Evolutionary conservation across 2,888 invertebrate genomes (phyloP).

Genomic region (Drosophila kanekoi): DNA sequence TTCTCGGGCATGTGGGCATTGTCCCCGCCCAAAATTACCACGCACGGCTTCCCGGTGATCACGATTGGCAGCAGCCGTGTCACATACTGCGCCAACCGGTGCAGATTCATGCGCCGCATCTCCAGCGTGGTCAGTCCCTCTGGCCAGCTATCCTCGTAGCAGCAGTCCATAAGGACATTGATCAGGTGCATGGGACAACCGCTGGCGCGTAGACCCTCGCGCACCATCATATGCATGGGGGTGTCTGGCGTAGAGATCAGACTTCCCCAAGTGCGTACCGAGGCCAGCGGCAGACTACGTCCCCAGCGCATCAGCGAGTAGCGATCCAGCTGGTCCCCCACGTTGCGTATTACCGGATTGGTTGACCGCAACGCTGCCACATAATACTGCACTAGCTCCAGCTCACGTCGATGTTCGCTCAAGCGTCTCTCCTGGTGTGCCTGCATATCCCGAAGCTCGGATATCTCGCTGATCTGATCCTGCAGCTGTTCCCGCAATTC

Average conservation of each 20-base stretch:
- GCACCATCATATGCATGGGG: slow-evolving; percentile 46
- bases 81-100: slow-evolving; percentile 41
- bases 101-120: slow-evolving; percentile 45
- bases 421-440: slow-evolving; percentile 33
- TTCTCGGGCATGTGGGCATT: slow-evolving; percentile 61
- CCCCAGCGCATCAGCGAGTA: slow-evolving; percentile 61
- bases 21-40: slow-evolving; percentile 49
- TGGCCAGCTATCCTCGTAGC: slow-evolving; percentile 62
- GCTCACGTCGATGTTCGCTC: slow-evolving; percentile 44
- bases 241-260: slow-evolving; percentile 59
- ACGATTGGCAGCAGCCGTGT: slow-evolving; percentile 39
- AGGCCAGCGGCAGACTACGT: slow-evolving; percentile 30
- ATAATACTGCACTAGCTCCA: slow-evolving; percentile 61
- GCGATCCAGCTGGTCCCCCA: slow-evolving; percentile 61
- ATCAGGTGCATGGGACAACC: slow-evolving; percentile 57
- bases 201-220: slow-evolving; percentile 41
- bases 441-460: slow-evolving; percentile 35
- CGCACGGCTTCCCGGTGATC: slow-evolving; percentile 47
- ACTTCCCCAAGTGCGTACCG: slow-evolving; percentile 55
- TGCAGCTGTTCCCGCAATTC: slow-evolving; percentile 42
- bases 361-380: slow-evolving; percentile 48
- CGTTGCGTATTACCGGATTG: slow-evolving; percentile 48
- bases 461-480: slow-evolving; percentile 23
- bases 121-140: slow-evolving; percentile 50
- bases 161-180: slow-evolving; percentile 44